A percentile compares a stretch with the other conserved stretches of the same genome.
phyloP scores from a whole-genome alignment of 2,797 vertebrate species.

The Adrianichthys oophorus region DNA sequence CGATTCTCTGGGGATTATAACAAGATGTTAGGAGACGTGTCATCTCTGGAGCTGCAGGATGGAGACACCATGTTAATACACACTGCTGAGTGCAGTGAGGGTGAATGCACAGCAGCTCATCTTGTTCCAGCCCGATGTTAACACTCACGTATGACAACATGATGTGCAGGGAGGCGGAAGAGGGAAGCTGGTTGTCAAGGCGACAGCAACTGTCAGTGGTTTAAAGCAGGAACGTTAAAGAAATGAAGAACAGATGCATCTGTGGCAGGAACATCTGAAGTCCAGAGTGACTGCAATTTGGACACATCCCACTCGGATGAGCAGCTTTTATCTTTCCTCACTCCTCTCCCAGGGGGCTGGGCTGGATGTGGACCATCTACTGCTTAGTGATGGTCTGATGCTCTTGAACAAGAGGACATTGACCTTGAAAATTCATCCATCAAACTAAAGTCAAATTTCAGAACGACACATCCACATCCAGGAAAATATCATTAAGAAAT shows the following conservation, averaged over 20 bases:
- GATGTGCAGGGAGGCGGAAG: conserved; percentile 47
- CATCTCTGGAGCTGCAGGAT: conserved; percentile 39
- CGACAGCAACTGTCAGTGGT: conserved; percentile 23
- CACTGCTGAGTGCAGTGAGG: conserved; percentile 31
- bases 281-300: not conserved
- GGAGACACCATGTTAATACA: conserved; percentile 33
- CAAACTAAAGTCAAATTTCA: too few relatives aligned
- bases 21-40: conserved; percentile 63
- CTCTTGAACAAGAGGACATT: too few relatives aligned
- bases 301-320: conserved; percentile 11
- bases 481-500: too few relatives aligned
- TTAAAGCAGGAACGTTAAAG: conserved; percentile 30
- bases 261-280: not conserved
- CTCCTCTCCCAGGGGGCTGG: too few relatives aligned
- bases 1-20: conserved; percentile 57
- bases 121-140: conserved; percentile 49
- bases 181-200: conserved; percentile 40
- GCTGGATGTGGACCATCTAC: too few relatives aligned
- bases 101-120: conserved; percentile 17
- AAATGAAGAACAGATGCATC: conserved; percentile 13
- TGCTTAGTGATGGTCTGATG: too few relatives aligned
- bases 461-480: too few relatives aligned
- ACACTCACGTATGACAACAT: conserved; percentile 50
- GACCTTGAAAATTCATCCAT: too few relatives aligned
- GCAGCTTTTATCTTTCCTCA: not conserved